Evolutionary conservation across 2,888 invertebrate genomes (phyloP).

Genomic region (Eupithecia tripunctaria): DNA sequence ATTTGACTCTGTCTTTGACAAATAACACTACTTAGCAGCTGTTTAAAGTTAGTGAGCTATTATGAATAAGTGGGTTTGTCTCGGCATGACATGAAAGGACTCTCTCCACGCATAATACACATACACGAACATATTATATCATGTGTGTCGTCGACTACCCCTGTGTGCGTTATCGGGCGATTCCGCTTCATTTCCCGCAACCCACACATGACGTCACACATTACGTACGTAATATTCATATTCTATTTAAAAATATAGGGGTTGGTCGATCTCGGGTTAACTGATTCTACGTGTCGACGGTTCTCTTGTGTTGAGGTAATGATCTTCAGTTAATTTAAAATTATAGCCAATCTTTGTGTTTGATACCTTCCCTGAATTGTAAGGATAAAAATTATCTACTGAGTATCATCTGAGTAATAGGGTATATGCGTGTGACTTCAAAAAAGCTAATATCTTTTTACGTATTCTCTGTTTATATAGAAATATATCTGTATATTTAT

Average conservation of each 20-base stretch:
- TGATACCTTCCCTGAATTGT: too few species aligned
- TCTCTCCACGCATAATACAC: background rate
- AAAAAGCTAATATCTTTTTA: too few species aligned
- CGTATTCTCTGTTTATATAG: too few species aligned
- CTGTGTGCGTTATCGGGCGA: slow-evolving; percentile 82
- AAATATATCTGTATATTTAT: too few species aligned
- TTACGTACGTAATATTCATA: slow-evolving; percentile 47
- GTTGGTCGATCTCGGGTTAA: slow-evolving; percentile 30
- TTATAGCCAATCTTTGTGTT: background rate
- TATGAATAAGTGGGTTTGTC: background rate
- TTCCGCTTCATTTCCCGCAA: slow-evolving; percentile 83
- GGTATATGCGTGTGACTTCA: too few species aligned
- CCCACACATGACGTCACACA: slow-evolving; percentile 77
- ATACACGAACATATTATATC: slow-evolving; percentile 38
- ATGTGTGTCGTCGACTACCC: slow-evolving; percentile 44
- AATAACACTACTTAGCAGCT: too few species aligned
- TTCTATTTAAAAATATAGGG: slow-evolving; percentile 38
- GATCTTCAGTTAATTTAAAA: background rate
- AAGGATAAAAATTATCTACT: too few species aligned
- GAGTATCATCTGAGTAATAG: too few species aligned
- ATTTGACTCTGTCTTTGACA: too few species aligned
- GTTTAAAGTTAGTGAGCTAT: too few species aligned
- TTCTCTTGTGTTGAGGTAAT: slow-evolving; percentile 23
- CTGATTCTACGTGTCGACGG: slow-evolving; percentile 26
- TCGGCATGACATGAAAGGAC: slow-evolving; percentile 11